Evolutionary conservation across 2,888 invertebrate genomes (phyloP).

Genomic region (Rhingia rostrata): DNA sequence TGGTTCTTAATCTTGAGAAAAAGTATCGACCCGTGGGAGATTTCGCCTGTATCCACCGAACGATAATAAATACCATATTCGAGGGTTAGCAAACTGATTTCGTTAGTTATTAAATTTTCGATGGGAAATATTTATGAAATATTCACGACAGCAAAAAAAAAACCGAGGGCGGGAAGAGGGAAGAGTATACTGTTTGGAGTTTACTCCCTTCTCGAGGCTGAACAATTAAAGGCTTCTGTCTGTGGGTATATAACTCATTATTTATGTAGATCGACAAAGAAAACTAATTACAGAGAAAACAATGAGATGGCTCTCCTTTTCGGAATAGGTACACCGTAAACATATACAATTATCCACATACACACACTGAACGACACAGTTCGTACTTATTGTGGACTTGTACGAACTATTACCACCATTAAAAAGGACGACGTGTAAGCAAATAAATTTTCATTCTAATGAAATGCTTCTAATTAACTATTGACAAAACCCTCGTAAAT

Average conservation of each 20-base stretch:
- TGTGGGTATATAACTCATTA: constrained; percentile 28
- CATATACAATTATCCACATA: not conserved
- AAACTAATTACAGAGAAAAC: constrained; percentile 57
- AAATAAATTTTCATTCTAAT: constrained; percentile 51
- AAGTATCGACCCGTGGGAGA: constrained; percentile 47
- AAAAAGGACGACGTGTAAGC: constrained; percentile 42
- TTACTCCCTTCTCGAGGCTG: not conserved
- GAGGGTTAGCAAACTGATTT: not conserved
- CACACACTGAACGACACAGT: not conserved
- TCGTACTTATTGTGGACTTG: constrained; percentile 15
- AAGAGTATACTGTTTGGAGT: constrained; percentile 3
- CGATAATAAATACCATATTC: not conserved
- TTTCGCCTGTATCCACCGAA: constrained; percentile 35
- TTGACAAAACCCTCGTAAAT: constrained; percentile 43
- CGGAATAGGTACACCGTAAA: not conserved
- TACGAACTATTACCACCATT: constrained; percentile 20
- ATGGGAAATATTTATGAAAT: constrained; percentile 54
- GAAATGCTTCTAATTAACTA: constrained; percentile 59
- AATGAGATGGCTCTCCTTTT: constrained; percentile 28
- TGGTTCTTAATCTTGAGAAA: constrained; percentile 31
- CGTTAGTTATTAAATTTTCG: constrained; percentile 48
- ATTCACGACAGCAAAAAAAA: constrained; percentile 32
- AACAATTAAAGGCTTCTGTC: constrained; percentile 34
- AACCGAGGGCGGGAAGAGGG: constrained; percentile 25
- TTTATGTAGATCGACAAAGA: constrained; percentile 50